Evolutionary conservation across 2,797 vertebrate genomes (phyloP), one percentile per base, ranked within the genome.

Genomic region (Falco rusticolus): DNA sequence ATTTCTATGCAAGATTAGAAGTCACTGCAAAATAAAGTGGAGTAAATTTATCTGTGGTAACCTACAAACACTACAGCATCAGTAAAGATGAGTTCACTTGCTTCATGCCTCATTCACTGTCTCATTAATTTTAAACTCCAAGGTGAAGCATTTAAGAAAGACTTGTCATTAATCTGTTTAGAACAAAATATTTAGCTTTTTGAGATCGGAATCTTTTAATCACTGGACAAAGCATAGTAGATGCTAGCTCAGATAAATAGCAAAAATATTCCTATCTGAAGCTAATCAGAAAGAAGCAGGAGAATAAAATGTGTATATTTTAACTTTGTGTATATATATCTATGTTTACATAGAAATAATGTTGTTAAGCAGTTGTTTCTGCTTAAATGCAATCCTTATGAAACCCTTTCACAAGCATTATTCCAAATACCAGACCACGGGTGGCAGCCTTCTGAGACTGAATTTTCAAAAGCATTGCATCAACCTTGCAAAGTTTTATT

Each of bases 121-220:
- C 13, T 60, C 10, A 34, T 0, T 1, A 37, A 5, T 43, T 91
- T 91, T 56, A 51, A 63, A 28, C 3, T 5, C n/a, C 1, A 1
- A 72, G 28, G 63, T 28, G 28, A 59, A 63, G 5, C 4, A 75
- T 53, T 75, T 79, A 68, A 57, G 60, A 5, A 53, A 4, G 16
- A 41, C 4, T 78, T 93, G 4, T 4, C 15, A 54, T 33, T 71
- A 54, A 76, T 34, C 14, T 21, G 2, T 65, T 81, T 41, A 41
- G 31, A 84, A 78, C 41, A 64, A 68, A 85, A 74, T 63, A 45
- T 43, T 84, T 7, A 10, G 0, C 2, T 34, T 69, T 91, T 87
- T 50, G 39, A 84, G 13, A 50, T 71, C 8, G 33, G 74, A 34
- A 86, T 45, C 3, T 64, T 79, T 63, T 84, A 54, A 29, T 75